A percentile compares a stretch with the other conserved stretches of the same genome.
These are phyloP conservation scores for Kryptolebias marmoratus DNA, from an alignment of 2,113 vertebrate genomes.

Conservation along the genomic window DNA sequence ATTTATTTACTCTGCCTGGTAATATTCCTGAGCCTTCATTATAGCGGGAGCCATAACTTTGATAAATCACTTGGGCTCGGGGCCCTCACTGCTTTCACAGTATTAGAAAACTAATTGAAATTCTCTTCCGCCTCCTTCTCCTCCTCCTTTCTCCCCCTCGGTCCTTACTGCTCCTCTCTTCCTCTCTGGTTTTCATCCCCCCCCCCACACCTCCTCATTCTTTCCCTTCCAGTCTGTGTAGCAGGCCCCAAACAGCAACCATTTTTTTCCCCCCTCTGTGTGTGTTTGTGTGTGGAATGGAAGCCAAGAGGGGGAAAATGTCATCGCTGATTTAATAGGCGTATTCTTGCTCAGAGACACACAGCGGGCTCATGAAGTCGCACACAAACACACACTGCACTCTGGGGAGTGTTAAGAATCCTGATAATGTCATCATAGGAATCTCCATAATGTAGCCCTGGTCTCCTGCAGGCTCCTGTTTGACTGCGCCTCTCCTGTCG, in stretches of 20 bases:
- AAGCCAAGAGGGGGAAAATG: conserved; percentile 75
- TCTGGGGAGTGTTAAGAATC: conserved; percentile 72
- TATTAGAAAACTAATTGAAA: conserved; percentile 86
- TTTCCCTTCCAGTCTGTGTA: conserved; percentile 29
- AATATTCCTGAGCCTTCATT: conserved; percentile 84
- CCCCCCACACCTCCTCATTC: conserved; percentile 20
- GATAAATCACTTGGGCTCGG: conserved; percentile 83
- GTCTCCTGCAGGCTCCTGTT: conserved; percentile 61
- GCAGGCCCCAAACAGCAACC: conserved; percentile 51
- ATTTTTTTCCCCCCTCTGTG: conserved; percentile 25
- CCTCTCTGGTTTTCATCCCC: conserved; percentile 28
- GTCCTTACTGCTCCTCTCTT: neutral
- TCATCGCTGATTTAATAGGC: conserved; percentile 79
- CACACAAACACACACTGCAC: conserved; percentile 30
- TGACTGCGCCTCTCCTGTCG: conserved; percentile 27
- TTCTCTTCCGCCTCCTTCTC: conserved; percentile 67
- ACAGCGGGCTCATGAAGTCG: conserved; percentile 20
- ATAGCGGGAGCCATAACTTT: conserved; percentile 81
- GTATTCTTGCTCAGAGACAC: conserved; percentile 42
- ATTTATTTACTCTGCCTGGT: conserved; percentile 76
- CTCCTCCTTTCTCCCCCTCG: conserved; percentile 10
- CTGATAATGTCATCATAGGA: conserved; percentile 77
- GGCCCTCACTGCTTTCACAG: conserved; percentile 79
- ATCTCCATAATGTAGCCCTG: conserved; percentile 69
- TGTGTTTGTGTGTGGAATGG: conserved; percentile 29